These are phyloP conservation scores for Gryon sp. DNA, from an alignment of 1,140 invertebrate genomes.

Conservation along the genomic window DNA sequence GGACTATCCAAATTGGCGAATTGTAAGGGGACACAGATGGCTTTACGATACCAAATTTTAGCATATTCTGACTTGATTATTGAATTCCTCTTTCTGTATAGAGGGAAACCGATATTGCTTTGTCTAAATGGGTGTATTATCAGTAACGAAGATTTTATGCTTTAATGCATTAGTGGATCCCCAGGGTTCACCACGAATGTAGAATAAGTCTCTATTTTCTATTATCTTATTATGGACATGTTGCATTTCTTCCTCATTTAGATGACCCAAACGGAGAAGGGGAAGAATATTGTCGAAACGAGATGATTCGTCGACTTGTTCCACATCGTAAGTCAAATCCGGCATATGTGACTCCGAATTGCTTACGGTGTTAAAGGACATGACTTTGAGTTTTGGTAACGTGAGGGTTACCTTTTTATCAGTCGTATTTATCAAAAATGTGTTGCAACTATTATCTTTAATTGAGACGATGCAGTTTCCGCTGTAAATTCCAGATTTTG, in stretches of 20 bases:
- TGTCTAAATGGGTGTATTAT: neutral
- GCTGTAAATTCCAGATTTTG: no score
- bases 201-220: neutral
- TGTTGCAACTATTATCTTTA: no score
- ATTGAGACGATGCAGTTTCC: no score
- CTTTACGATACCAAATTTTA: neutral
- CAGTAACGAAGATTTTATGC: neutral
- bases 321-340: no score
- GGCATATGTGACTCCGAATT: no score
- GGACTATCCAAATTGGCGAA: slow-evolving; percentile 4
- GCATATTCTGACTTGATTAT: neutral
- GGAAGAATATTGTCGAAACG: neutral
- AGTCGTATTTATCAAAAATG: no score
- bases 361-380: no score
- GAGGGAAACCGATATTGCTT: slow-evolving; percentile 11
- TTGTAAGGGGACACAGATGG: neutral
- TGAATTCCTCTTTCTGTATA: slow-evolving; percentile 2
- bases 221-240: neutral
- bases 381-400: no score
- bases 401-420: no score
- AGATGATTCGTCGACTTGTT: no score
- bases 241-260: neutral
- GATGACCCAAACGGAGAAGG: neutral
- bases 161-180: neutral
- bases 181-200: neutral